Evolutionary conservation across 2,797 vertebrate genomes (phyloP).

Genomic region (Malacoraja senta): DNA sequence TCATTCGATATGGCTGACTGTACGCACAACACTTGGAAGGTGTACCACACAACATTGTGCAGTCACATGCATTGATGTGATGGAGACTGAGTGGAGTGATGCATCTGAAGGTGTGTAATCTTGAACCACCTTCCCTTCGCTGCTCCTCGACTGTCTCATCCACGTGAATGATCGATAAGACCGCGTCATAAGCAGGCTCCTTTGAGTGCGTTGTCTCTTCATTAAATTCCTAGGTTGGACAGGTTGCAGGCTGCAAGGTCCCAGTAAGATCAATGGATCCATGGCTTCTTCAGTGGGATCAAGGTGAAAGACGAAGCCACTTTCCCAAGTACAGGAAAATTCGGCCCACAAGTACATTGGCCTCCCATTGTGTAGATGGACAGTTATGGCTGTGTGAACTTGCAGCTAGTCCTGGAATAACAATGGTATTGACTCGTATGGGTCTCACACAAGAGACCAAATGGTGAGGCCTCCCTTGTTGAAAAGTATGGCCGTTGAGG

Average conservation of each 20-base stretch:
- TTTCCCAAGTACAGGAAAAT: not conserved
- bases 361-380: not conserved
- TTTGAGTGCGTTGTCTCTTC: not conserved
- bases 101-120: not conserved
- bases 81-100: not conserved
- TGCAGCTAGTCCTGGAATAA: not conserved
- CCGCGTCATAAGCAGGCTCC: not conserved
- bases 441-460: not conserved
- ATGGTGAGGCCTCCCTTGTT: not conserved
- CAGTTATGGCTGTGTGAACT: not conserved
- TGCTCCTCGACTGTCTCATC: not conserved
- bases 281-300: not conserved
- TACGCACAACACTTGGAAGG: too few relatives aligned
- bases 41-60: not conserved
- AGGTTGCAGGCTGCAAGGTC: not conserved
- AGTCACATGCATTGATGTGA: not conserved
- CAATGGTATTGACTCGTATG: not conserved
- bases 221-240: constrained; percentile 11
- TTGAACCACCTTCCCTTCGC: not conserved
- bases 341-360: not conserved
- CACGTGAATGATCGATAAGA: not conserved
- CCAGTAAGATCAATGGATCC: not conserved
- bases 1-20: not conserved
- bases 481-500: not conserved
- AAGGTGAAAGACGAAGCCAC: not conserved